Conservation (phyloP, 2,113 vertebrate genomes). For the Holacanthus passer region DNA sequence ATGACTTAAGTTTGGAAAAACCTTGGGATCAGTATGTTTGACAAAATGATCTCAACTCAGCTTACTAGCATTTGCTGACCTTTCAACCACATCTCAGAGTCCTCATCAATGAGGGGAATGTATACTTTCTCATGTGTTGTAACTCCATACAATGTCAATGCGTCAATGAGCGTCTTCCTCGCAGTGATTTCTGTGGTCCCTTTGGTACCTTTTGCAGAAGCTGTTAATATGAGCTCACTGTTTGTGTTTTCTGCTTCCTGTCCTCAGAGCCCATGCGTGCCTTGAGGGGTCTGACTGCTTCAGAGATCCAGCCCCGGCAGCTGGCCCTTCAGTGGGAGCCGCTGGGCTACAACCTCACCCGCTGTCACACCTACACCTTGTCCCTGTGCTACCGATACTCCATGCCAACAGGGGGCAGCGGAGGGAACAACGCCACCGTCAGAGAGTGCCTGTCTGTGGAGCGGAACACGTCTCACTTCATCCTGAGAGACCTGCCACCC, state of each 20-base stretch:
- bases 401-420: constrained; percentile 81
- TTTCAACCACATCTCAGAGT: not conserved
- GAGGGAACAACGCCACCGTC: constrained; percentile 90
- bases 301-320: constrained; percentile 93
- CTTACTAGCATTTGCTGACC: not conserved
- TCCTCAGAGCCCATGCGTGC: constrained; percentile 93
- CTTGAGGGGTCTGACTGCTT: constrained; percentile 90
- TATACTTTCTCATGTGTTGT: not conserved
- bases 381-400: constrained; percentile 94
- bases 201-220: too few relatives aligned
- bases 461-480: constrained; percentile 87
- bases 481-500: constrained; percentile 91
- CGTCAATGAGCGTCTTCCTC: not conserved
- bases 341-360: constrained; percentile 95
- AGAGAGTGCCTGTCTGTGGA: constrained; percentile 93
- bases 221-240: not conserved
- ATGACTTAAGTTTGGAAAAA: not conserved
- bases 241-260: constrained; percentile 3
- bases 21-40: not conserved
- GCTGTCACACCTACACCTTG: constrained; percentile 93
- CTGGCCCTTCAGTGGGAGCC: constrained; percentile 95
- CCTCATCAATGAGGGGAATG: not conserved
- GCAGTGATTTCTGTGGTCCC: not conserved
- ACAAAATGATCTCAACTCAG: not conserved
- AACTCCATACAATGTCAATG: not conserved